Conservation (phyloP, 2,113 vertebrate species). For the Corythornis cristatus region DNA sequence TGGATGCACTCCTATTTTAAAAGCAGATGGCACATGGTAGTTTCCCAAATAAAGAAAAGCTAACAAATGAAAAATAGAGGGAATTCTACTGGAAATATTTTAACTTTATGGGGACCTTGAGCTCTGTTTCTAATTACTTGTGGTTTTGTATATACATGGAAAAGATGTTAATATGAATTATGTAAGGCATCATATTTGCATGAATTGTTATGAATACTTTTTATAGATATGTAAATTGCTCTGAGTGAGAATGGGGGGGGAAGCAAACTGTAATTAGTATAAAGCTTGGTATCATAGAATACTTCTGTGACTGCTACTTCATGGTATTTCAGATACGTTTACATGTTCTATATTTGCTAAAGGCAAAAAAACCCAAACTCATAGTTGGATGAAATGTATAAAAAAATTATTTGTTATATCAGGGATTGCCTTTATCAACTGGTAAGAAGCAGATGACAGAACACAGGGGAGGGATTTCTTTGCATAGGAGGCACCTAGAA, state of each 20-base stretch:
- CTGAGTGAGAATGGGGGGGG: neutral
- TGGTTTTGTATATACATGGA: neutral
- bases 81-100: neutral
- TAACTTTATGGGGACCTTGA: neutral
- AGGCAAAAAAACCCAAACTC: neutral
- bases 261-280: neutral
- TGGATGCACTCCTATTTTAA: neutral
- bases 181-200: neutral
- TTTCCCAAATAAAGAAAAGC: neutral
- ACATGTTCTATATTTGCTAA: accelerated
- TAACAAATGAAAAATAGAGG: neutral
- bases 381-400: neutral
- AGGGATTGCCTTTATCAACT: neutral
- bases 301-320: neutral
- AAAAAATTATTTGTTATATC: neutral
- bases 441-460: neutral
- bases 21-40: neutral
- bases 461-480: neutral
- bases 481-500: neutral
- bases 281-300: neutral
- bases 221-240: neutral
- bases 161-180: neutral
- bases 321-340: neutral
- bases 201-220: neutral
- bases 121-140: neutral